Evolutionary conservation across 2,113 vertebrate species (phyloP).

Genomic region (Scomber scombrus): DNA sequence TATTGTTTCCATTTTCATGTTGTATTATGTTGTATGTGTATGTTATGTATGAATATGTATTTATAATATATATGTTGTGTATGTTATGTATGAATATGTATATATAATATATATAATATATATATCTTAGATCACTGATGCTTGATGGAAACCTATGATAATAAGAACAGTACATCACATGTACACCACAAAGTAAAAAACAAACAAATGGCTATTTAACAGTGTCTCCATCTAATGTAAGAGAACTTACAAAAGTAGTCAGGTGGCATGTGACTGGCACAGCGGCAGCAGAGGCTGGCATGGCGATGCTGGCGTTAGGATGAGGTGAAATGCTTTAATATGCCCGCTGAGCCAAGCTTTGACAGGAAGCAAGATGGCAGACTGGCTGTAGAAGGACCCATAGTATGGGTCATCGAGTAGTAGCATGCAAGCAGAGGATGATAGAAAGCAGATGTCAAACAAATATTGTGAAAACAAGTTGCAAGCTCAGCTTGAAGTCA

Average conservation of each 20-base stretch:
- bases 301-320: conserved; percentile 55
- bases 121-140: not conserved
- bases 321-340: conserved; percentile 66
- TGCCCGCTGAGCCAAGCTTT: conserved; percentile 61
- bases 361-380: conserved; percentile 59
- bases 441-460: conserved; percentile 56
- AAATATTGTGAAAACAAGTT: conserved; percentile 52
- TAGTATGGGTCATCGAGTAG: conserved; percentile 55
- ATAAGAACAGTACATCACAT: not conserved
- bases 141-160: not conserved
- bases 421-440: conserved; percentile 73
- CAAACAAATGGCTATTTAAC: not conserved
- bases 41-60: not conserved
- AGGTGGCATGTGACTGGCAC: conserved; percentile 48
- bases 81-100: not conserved
- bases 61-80: too few relatives aligned
- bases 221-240: conserved; percentile 7
- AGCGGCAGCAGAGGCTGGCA: conserved; percentile 46
- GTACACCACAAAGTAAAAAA: conserved; percentile 3
- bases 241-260: conserved; percentile 72
- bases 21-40: too few relatives aligned
- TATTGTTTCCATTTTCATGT: not conserved
- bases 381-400: conserved; percentile 54
- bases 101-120: too few relatives aligned
- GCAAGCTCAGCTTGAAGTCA: conserved; percentile 39